Evolutionary conservation across 2,888 invertebrate genomes (phyloP).

Genomic region (Xestia xanthographa): DNA sequence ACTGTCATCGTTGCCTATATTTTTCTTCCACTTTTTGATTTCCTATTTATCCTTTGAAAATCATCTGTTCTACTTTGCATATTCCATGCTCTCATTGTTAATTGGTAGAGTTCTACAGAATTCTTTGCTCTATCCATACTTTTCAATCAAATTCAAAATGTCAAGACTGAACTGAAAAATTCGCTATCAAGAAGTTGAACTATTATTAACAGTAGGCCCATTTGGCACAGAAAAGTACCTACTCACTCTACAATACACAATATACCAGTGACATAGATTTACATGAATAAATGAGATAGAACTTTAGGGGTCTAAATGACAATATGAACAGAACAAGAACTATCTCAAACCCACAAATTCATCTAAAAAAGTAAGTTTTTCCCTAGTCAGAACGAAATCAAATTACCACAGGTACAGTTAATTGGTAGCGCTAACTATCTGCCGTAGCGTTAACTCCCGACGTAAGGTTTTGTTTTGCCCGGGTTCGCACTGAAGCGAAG

Average conservation of each 20-base stretch:
- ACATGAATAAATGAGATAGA: neutral
- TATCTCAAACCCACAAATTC: neutral
- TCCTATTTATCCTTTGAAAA: conserved; percentile 3
- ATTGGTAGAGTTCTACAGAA: neutral
- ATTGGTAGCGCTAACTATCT: conserved; percentile 13
- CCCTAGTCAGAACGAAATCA: neutral
- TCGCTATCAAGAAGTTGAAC: neutral
- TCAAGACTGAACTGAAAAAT: neutral
- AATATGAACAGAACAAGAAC: neutral
- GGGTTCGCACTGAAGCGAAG: conserved; percentile 12
- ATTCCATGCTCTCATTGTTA: neutral
- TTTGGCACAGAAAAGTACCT: neutral
- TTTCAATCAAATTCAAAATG: neutral
- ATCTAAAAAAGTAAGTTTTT: neutral
- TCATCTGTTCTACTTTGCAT: neutral
- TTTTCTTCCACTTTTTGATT: conserved; percentile 15
- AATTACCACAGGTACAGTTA: conserved; percentile 8
- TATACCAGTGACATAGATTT: neutral
- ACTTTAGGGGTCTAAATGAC: neutral
- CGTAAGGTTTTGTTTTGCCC: conserved; percentile 25
- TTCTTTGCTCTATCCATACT: neutral
- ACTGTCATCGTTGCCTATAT: conserved; percentile 2
- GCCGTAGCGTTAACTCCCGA: conserved; percentile 21
- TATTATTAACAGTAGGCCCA: neutral
- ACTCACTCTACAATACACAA: neutral